A percentile compares a stretch with the other conserved stretches of the same genome.
These are phyloP conservation scores for Ramazzottius varieornatus DNA, from an alignment of 2,888 invertebrate species.

Conservation along the genomic window DNA sequence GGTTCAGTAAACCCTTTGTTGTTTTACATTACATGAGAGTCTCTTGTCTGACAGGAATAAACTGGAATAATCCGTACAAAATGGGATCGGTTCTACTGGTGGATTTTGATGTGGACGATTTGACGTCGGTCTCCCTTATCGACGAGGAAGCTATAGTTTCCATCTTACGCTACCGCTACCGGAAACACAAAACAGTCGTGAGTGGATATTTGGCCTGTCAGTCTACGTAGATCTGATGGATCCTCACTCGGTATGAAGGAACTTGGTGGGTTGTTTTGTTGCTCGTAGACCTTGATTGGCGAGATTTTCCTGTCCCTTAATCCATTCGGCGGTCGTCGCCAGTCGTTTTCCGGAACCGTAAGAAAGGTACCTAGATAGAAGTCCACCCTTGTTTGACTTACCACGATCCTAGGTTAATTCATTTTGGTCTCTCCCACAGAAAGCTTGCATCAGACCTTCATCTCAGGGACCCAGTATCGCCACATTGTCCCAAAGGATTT, in stretches of 20 bases:
- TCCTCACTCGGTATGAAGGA: too few species aligned
- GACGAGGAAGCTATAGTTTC: not conserved
- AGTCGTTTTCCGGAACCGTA: not conserved
- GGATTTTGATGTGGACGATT: not conserved
- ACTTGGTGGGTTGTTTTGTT: too few species aligned
- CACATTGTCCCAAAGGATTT: too few species aligned
- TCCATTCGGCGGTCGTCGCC: conserved; percentile 9
- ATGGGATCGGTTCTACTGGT: not conserved
- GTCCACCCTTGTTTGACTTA: too few species aligned
- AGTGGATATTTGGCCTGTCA: not conserved
- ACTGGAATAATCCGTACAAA: too few species aligned
- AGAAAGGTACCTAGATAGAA: too few species aligned
- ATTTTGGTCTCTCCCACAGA: too few species aligned
- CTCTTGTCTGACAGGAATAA: not conserved
- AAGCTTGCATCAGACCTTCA: too few species aligned
- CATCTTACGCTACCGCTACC: not conserved
- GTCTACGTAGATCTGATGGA: too few species aligned
- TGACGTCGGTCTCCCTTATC: not conserved
- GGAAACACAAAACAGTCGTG: not conserved
- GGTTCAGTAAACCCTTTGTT: too few species aligned
- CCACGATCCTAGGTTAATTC: too few species aligned
- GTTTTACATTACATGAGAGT: not conserved
- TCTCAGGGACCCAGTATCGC: too few species aligned
- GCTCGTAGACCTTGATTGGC: conserved; percentile 10
- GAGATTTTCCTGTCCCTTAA: conserved; percentile 11